phyloP scores from a whole-genome alignment of 2,797 vertebrate species.

The Oreonectes daqikongensis region DNA sequence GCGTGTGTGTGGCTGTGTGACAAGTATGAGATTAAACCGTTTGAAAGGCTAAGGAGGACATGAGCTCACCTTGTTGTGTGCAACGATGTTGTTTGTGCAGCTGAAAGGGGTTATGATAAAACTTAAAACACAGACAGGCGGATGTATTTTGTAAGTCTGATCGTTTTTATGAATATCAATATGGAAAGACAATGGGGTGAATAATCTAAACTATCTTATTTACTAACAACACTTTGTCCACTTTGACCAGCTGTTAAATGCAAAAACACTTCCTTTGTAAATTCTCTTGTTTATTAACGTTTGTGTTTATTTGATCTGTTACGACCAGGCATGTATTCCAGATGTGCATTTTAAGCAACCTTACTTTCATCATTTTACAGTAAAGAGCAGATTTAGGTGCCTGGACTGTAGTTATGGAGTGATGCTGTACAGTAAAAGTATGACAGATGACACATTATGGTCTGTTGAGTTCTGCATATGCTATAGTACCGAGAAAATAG shows the following conservation, averaged over 20 bases:
- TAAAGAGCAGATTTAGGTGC: no score
- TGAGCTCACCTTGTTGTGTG: constrained; percentile 39
- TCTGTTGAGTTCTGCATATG: no score
- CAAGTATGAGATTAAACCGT: constrained; percentile 71
- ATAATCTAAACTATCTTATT: background rate
- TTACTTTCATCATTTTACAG: no score
- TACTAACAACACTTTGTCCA: background rate
- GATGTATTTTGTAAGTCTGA: no score
- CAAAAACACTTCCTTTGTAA: background rate
- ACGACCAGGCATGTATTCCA: background rate
- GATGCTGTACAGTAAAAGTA: background rate
- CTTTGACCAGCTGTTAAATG: background rate
- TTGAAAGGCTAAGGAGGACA: constrained; percentile 69
- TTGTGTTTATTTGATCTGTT: background rate
- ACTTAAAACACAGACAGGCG: no score
- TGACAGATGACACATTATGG: background rate
- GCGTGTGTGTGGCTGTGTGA: constrained; percentile 48
- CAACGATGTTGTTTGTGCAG: constrained; percentile 15
- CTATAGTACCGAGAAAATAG: no score
- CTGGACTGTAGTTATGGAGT: background rate
- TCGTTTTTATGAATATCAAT: no score
- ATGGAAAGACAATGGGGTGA: background rate
- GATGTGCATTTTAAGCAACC: background rate
- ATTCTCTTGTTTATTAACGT: background rate
- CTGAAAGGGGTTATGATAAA: constrained; percentile 38